Percentiles rank a stretch among this genome's conserved stretches.
Evolutionary conservation across 2,113 vertebrate genomes (phyloP).

Genomic region (Stomatorhinus ivindoensis): DNA sequence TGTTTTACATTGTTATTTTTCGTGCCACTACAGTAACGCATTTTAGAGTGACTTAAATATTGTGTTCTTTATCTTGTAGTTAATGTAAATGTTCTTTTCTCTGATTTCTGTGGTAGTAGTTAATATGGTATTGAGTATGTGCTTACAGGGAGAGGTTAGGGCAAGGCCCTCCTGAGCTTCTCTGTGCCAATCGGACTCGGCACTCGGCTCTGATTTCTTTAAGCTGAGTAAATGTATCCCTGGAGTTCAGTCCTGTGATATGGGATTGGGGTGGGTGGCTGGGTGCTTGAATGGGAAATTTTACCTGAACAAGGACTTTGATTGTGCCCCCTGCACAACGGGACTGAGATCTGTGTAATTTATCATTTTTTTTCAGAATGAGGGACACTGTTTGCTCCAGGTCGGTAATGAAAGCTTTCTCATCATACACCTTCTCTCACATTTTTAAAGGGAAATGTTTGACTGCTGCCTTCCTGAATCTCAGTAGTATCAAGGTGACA

Average conservation of each 20-base stretch:
- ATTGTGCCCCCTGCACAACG: background rate
- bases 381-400: background rate
- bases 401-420: background rate
- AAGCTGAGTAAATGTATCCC: constrained; percentile 11
- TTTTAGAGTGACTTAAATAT: background rate
- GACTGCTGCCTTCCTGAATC: background rate
- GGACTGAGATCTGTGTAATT: background rate
- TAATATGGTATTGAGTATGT: background rate
- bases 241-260: background rate
- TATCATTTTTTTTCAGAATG: background rate
- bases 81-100: background rate
- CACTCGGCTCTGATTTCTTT: background rate
- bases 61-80: background rate
- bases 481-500: background rate
- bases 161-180: background rate
- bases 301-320: constrained; percentile 7
- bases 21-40: background rate
- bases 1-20: background rate
- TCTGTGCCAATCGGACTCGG: background rate
- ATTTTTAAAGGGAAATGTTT: background rate
- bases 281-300: background rate
- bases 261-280: background rate
- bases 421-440: background rate
- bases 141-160: background rate
- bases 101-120: background rate